Evolutionary conservation across 2,888 invertebrate species (phyloP), one percentile per base, ranked within the genome.

Genomic region (Aphidoletes aphidimyza): DNA sequence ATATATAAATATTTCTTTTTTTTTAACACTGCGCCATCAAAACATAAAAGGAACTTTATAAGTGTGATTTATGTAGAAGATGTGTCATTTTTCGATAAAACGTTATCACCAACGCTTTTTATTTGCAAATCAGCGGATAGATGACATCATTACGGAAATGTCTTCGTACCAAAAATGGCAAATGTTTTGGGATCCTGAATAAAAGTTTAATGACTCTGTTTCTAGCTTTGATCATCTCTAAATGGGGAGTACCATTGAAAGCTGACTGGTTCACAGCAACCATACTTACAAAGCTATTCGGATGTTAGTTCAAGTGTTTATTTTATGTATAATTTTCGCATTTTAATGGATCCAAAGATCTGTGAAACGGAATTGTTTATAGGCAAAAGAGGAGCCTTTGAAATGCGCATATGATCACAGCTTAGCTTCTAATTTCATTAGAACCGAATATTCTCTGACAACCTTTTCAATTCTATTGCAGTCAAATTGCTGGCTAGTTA

Each of bases 1-100:
- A 14, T 47, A 19, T 47, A 19, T 47, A 11, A 69, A 69, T 69
- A 69, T 69, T 30, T 69, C 17, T 69, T 34, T n/a, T 69, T 69
- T 30, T 69, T 6, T 42, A 42, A 9, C 8, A 1, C 14, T 69
- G 34, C 69, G 9, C n/a, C n/a, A n/a, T n/a, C n/a, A n/a, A n/a
- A 69, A 17, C 69, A 69, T 69, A 69, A 69, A 69, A 69, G 30
- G 69, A 26, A 69, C 69, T 69, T 30, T 69, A 30, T 34, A 69
- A 69, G 34, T 69, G 69, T 69, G 26, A 69, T 69, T 69, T 69
- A 69, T 69, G 69, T 26, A 69, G 30, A 69, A 69, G 69, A 69
- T 69, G 69, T 69, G 69, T 30, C 69, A 69, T 69, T 69, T 69
- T 69, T 69, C 69, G 69, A 69, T 69, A 69, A 69, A 69, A 69